A percentile compares a stretch with the other conserved stretches of the same genome.
Evolutionary conservation across 37 sponge, comb jelly and placozoan species (phyloP).

Genomic region (Halisarca cf. caerulea): DNA sequence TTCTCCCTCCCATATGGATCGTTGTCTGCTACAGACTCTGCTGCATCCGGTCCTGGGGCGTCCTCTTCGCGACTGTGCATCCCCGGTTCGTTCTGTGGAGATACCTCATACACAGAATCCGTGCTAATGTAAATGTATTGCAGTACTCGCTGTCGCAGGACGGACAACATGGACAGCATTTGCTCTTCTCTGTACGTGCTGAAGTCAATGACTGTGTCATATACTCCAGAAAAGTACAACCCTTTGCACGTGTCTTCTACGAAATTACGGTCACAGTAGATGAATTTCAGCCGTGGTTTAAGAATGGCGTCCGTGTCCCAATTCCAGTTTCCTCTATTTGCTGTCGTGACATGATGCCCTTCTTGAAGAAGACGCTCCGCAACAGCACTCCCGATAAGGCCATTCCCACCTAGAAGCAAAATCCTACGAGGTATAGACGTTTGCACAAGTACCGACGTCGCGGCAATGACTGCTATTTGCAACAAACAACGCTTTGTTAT

Average conservation of each 20-base stretch:
- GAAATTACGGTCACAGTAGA: slow-evolving; percentile 32
- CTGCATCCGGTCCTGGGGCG: slow-evolving; percentile 14
- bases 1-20: slow-evolving; percentile 45
- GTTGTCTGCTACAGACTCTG: neutral
- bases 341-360: slow-evolving; percentile 21
- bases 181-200: slow-evolving; percentile 22
- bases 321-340: slow-evolving; percentile 45
- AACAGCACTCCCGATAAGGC: slow-evolving; percentile 37
- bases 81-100: neutral
- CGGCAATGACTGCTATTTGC: too few species aligned
- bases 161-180: slow-evolving; percentile 4
- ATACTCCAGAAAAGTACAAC: neutral
- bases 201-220: slow-evolving; percentile 49
- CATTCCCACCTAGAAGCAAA: slow-evolving; percentile 52
- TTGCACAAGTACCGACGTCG: neutral
- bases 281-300: neutral
- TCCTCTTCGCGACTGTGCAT: slow-evolving; percentile 18
- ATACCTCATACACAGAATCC: slow-evolving; percentile 60
- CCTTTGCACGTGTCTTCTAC: neutral
- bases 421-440: slow-evolving; percentile 12
- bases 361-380: slow-evolving; percentile 18
- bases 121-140: slow-evolving; percentile 53
- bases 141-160: slow-evolving; percentile 4
- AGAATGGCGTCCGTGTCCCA: slow-evolving; percentile 35
- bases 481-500: too few species aligned